A percentile compares a stretch with the other conserved stretches of the same genome.
Conservation (phyloP, 2,113 vertebrate species). For the Protobothrops mucrosquamatus region DNA sequence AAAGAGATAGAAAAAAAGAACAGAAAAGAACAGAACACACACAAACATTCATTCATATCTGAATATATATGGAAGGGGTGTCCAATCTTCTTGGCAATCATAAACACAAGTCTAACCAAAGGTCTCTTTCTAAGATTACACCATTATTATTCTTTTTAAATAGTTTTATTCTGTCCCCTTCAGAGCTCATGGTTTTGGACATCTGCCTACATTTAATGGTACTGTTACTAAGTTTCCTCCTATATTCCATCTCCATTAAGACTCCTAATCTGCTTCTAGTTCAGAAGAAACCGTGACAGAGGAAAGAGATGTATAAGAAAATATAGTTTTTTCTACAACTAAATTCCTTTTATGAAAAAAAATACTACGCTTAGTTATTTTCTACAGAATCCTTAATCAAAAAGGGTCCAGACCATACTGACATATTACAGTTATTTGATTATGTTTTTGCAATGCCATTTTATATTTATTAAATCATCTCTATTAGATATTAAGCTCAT, state of each 20-base stretch:
- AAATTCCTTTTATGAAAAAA: background rate
- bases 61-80: background rate
- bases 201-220: background rate
- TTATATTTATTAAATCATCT: slow-evolving; percentile 66
- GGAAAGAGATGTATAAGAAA: background rate
- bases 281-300: slow-evolving; percentile 1
- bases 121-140: background rate
- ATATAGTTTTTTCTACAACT: background rate
- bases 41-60: background rate
- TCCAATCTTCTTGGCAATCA: background rate
- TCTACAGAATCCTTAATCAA: background rate
- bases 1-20: background rate
- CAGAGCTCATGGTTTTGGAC: background rate
- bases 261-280: background rate
- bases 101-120: background rate
- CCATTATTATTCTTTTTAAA: background rate
- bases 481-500: slow-evolving; percentile 63
- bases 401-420: slow-evolving; percentile 26
- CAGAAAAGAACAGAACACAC: background rate
- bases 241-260: background rate
- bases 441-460: slow-evolving; percentile 44
- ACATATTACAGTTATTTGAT: slow-evolving; percentile 31
- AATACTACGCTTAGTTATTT: background rate
- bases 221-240: background rate
- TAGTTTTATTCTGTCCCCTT: background rate